Conservation (phyloP, 2,797 vertebrate species). For the Heliangelus exortis region DNA sequence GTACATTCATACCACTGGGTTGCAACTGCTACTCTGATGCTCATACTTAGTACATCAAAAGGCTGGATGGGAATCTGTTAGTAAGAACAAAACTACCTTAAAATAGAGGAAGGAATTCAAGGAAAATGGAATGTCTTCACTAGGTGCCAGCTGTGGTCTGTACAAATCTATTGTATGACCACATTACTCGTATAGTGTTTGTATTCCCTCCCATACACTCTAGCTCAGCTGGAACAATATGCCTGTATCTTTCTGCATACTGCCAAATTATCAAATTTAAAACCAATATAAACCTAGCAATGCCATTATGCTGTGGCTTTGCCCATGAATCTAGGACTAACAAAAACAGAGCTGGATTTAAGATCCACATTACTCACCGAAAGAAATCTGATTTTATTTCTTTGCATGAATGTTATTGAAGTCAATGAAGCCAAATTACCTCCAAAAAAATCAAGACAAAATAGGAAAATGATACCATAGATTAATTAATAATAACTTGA, state of each 20-base stretch:
- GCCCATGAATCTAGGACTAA: neutral
- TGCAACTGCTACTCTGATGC: neutral
- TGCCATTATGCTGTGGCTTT: neutral
- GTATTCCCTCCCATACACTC: neutral
- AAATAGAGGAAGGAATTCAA: slow-evolving; percentile 41
- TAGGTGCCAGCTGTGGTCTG: slow-evolving; percentile 3
- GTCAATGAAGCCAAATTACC: neutral
- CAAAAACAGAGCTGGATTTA: neutral
- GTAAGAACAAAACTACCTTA: slow-evolving; percentile 1
- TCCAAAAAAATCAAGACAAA: neutral
- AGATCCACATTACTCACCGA: neutral
- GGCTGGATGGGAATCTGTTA: slow-evolving; percentile 8
- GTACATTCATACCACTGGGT: neutral
- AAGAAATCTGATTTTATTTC: neutral
- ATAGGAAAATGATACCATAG: neutral
- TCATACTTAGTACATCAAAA: neutral
- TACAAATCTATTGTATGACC: neutral
- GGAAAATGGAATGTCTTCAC: neutral
- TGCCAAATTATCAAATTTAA: neutral
- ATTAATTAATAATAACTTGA: neutral
- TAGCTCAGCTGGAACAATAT: neutral
- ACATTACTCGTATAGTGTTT: neutral
- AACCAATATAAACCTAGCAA: neutral
- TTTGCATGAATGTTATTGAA: neutral
- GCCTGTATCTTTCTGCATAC: neutral